Percentiles rank a stretch among this genome's conserved stretches.
Evolutionary conservation across 2,797 vertebrate species (phyloP).

Genomic region (Smutsia gigantea): DNA sequence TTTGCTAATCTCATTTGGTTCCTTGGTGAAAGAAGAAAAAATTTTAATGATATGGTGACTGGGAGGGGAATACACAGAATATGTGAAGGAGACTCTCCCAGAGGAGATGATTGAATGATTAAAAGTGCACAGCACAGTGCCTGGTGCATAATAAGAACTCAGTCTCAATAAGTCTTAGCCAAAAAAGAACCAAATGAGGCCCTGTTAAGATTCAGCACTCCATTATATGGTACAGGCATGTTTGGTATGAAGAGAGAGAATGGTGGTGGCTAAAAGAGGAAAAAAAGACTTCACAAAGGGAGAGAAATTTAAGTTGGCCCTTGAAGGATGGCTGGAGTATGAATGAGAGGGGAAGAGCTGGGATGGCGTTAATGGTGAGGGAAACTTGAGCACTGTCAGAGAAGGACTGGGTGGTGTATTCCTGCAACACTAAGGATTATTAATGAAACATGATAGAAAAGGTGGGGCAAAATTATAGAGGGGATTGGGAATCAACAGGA

Average conservation of each 20-base stretch:
- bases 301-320: neutral
- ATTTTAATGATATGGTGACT: neutral
- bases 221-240: neutral
- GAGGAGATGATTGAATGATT: neutral
- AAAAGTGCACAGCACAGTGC: neutral
- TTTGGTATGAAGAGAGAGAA: neutral
- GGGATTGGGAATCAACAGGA: neutral
- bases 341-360: neutral
- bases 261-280: neutral
- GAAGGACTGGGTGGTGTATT: neutral
- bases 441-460: neutral
- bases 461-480: neutral
- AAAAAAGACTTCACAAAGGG: neutral
- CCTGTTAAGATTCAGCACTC: neutral
- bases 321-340: neutral
- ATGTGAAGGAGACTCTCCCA: neutral
- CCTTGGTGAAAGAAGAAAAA: neutral
- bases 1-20: slow-evolving; percentile 23
- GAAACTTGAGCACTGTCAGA: neutral
- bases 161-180: neutral
- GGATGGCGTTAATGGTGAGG: neutral
- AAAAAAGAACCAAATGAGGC: neutral
- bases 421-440: too few species aligned
- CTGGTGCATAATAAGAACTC: neutral
- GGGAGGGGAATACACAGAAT: neutral